Evolutionary conservation across 2,888 invertebrate genomes (phyloP), one percentile per base, ranked within the genome.

Genomic region (Chromoteleia sp.): DNA sequence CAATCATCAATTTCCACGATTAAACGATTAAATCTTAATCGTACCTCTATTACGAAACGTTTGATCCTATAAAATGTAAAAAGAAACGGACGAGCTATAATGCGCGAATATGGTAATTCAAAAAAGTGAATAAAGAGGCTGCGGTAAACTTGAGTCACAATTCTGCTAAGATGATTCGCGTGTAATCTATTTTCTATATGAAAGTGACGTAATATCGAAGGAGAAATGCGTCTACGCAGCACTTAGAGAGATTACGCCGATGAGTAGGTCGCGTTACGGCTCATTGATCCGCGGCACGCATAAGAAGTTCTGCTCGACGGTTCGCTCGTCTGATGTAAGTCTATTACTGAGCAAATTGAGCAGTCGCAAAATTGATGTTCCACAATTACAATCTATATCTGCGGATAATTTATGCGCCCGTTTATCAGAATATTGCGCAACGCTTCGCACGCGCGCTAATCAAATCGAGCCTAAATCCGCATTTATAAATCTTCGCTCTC

Each of bases 331-430:
- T 77, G 74, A 74, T 58, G 81, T 70, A 77, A 77, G 70, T 82
- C 52, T 78, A 82, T 78, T 78, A 70, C 70, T 29, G 77, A 56
- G 33, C 65, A 75, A 82, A 78, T 70, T 78, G 70, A 81, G 54
- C 50, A 58, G 19, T 63, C 45, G 63, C 58, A 45, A 70, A 78
- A 70, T 65, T 41, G 41, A 75, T 70, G 65, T 63, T 75, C 70
- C 19, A 56, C 63, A 52, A 73, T 74, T 75, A 70, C 56, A 68
- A 29, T n/a, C 25, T 58, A 36, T 25, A 63, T 59, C 29, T 14
- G 36, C n/a, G 50, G 10, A 65, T 65, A 67, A 59, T 71, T 56
- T 54, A 63, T 71, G 56, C 30, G 33, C 45, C 36, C 68, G 39
- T 54, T 56, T 70, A 70, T 75, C 75, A 56, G 39, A 41, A 12